Evolutionary conservation across 2,888 invertebrate species (phyloP).

Genomic region (Limenitis camilla): DNA sequence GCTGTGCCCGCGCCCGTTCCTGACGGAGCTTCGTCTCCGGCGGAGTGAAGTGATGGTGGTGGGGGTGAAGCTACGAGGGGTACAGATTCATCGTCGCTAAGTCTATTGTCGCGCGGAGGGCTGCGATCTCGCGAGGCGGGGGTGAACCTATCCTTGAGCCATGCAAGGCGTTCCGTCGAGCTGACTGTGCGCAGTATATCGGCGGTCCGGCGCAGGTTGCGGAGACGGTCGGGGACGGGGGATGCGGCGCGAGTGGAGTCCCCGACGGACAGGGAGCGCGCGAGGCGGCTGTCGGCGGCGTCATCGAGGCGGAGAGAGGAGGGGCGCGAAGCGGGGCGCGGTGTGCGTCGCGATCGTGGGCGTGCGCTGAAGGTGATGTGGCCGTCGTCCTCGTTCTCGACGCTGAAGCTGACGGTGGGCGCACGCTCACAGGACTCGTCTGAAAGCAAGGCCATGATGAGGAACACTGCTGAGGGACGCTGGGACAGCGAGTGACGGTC

Average conservation of each 20-base stretch:
- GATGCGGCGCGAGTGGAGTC: conserved; percentile 46
- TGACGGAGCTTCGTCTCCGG: conserved; percentile 20
- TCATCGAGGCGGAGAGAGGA: conserved; percentile 48
- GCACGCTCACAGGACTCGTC: conserved; percentile 36
- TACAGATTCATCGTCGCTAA: conserved; percentile 81
- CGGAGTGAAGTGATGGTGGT: conserved; percentile 10
- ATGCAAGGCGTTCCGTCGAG: conserved; percentile 56
- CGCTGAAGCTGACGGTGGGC: conserved; percentile 67
- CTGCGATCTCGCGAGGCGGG: conserved; percentile 55
- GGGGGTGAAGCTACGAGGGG: conserved; percentile 71
- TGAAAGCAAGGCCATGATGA: conserved; percentile 44
- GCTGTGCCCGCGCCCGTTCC: conserved; percentile 23
- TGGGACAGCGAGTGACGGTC: conserved; percentile 25
- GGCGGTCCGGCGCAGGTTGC: conserved; percentile 50
- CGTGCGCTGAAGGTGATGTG: conserved; percentile 65
- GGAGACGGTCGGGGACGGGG: conserved; percentile 46
- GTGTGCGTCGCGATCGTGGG: conserved; percentile 29
- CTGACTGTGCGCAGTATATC: conserved; percentile 55
- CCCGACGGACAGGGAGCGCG: conserved; percentile 59
- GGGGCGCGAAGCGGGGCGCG: conserved; percentile 39
- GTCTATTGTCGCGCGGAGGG: conserved; percentile 49
- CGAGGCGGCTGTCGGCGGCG: conserved; percentile 32
- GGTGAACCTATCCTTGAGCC: conserved; percentile 56
- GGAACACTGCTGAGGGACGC: conserved; percentile 20
- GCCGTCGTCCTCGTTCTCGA: conserved; percentile 63